Conservation (phyloP, 2,888 invertebrate genomes). For the Thysanoteuthis rhombus region DNA sequence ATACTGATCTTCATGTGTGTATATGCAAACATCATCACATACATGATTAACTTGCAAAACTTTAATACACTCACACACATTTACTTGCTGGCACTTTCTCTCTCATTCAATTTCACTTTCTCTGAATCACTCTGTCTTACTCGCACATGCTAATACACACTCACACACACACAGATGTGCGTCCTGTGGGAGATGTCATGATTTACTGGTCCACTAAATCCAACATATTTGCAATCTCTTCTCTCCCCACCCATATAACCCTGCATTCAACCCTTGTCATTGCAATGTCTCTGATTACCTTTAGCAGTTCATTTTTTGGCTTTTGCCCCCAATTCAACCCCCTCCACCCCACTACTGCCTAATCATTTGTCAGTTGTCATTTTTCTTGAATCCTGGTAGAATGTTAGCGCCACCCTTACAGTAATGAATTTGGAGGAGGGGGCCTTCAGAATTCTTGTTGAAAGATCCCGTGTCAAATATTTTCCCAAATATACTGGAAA, state of each 20-base stretch:
- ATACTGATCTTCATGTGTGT: too few relatives aligned
- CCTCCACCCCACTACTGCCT: not conserved
- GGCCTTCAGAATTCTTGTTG: not conserved
- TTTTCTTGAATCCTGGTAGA: not conserved
- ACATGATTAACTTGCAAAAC: not conserved
- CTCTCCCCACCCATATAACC: not conserved
- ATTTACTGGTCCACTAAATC: not conserved
- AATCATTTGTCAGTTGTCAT: conserved; percentile 12
- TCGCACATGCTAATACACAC: not conserved
- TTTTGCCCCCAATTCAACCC: not conserved
- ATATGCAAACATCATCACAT: not conserved
- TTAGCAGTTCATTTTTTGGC: not conserved
- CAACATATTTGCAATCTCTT: not conserved
- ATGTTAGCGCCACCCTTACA: not conserved
- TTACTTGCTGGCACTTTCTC: not conserved
- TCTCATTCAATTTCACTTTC: too few relatives aligned
- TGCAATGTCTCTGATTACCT: not conserved
- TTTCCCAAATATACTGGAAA: not conserved
- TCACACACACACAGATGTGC: not conserved
- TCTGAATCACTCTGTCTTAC: not conserved
- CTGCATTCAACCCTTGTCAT: not conserved
- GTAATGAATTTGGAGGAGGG: not conserved
- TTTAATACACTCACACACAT: not conserved
- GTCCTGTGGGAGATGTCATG: not conserved
- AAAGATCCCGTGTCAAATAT: not conserved